Percentiles rank a stretch among this genome's conserved stretches.
phyloP scores from a whole-genome alignment of 35 echinoderm and acorn worm species.

The Anneissia japonica region DNA sequence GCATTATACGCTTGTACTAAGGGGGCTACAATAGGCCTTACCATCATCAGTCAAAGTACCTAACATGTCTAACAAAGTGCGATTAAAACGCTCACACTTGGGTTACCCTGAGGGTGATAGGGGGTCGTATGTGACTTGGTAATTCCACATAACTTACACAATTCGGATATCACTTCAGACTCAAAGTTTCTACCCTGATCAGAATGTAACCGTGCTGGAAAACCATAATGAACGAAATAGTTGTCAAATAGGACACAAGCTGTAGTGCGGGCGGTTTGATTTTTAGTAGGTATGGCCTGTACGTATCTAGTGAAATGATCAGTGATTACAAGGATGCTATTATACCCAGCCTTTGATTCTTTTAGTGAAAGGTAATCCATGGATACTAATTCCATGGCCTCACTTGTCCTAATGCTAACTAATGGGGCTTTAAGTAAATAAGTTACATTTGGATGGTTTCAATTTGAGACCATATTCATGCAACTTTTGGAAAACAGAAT shows the following conservation, averaged over 20 bases:
- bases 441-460: background rate
- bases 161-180: constrained; percentile 25
- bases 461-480: too few relatives aligned
- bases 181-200: constrained; percentile 51
- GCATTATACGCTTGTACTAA: too few relatives aligned
- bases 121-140: constrained; percentile 36
- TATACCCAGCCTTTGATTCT: constrained; percentile 12
- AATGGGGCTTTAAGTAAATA: background rate
- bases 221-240: constrained; percentile 54
- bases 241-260: constrained; percentile 44
- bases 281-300: constrained; percentile 2
- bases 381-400: constrained; percentile 17
- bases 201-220: constrained; percentile 30
- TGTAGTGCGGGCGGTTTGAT: constrained; percentile 24
- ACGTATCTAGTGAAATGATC: constrained; percentile 43
- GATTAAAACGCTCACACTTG: too few relatives aligned
- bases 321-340: constrained; percentile 29
- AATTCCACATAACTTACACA: constrained; percentile 23
- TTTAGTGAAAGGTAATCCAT: constrained; percentile 42
- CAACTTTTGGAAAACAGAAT: too few relatives aligned
- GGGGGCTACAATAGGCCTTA: too few relatives aligned
- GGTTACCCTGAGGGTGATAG: constrained; percentile 33
- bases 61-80: too few relatives aligned
- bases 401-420: background rate
- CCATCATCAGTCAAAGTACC: too few relatives aligned